Base-by-base conservation (phyloP, 2,888 invertebrate genomes). In the Pseudolycoriella hygida region DNA sequence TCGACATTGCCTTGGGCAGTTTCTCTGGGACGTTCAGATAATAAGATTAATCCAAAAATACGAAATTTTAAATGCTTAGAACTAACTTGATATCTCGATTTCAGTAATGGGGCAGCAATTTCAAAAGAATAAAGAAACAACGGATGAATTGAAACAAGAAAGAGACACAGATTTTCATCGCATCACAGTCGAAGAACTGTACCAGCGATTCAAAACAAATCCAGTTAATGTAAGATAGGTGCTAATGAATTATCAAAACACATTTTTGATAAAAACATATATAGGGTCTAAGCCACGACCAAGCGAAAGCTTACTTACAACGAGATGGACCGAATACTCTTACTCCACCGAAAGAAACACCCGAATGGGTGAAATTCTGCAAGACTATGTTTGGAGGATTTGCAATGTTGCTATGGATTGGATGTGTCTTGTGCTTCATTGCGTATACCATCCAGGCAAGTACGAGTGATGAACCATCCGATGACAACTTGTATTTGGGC, bases 311-410 rank as follows among this genome's bases (percentile, higher is more conserved):
- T 70, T 85, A 89, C 66, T 74, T 90, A 61, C 89, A 89, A 71
- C 76, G 92, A 67, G 93, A 92, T 73, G 92, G 92, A 66, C 92
- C 90, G 61, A 94, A 94, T 67, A 86, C 93, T 58, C 79, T 94
- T 61, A 93, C 93, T 60, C 93, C 94, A 61, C 93, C 93, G 57
- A 90, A 88, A 75, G 89, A 88, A 67, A 93, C 93, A 50, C 94
- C 96, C 58, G 94, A 96, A 76, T 96, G 94, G 94, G 86, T 96
- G 57, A 96, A 96, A 70, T 96, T 96, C 76, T 92, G 93, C 76
- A 93, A 94, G 77, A 93, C 96, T 72, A 74, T 96, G 59, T 96
- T 96, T 69, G 94, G 94, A 56, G 96, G 96, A 60, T 96, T 96
- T 68, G 89, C 89, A 62, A 77, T 89, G 69, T 74, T 96, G 62